These are phyloP conservation scores for Dioctria rufipes DNA, from an alignment of 2,888 invertebrate species.

Conservation along the genomic window DNA sequence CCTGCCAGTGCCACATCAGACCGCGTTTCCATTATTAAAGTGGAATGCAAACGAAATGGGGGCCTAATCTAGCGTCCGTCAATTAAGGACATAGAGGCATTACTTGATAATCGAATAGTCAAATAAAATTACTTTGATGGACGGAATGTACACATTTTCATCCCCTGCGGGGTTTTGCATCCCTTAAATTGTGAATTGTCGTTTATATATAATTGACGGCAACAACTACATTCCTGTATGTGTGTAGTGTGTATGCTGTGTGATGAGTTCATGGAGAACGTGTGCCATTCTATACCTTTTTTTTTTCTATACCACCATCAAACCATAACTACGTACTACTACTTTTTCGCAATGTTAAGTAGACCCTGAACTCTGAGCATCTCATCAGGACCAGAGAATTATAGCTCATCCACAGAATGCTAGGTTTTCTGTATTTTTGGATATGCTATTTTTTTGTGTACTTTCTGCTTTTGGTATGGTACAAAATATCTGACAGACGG, in stretches of 20 bases:
- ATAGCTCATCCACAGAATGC: neutral
- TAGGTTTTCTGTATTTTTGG: neutral
- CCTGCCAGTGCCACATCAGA: neutral
- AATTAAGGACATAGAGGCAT: constrained; percentile 53
- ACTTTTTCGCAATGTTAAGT: neutral
- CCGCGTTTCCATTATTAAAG: too few relatives aligned
- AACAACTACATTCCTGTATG: neutral
- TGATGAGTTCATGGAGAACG: neutral
- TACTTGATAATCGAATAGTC: constrained; percentile 58
- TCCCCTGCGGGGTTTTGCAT: constrained; percentile 23
- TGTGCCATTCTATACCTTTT: neutral
- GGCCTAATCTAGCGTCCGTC: constrained; percentile 41
- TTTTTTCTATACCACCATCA: neutral
- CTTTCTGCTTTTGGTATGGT: neutral
- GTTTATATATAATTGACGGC: neutral
- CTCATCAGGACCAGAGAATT: neutral
- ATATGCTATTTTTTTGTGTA: neutral
- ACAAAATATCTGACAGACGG: constrained; percentile 4
- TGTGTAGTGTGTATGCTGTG: neutral
- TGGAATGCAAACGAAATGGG: neutral
- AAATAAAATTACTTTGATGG: constrained; percentile 53
- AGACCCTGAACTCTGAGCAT: neutral
- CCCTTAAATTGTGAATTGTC: constrained; percentile 7
- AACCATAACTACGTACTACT: neutral
- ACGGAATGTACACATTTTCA: constrained; percentile 13